Base-by-base conservation (phyloP, 2,888 invertebrate genomes). In the Oscheius sp. region DNA sequence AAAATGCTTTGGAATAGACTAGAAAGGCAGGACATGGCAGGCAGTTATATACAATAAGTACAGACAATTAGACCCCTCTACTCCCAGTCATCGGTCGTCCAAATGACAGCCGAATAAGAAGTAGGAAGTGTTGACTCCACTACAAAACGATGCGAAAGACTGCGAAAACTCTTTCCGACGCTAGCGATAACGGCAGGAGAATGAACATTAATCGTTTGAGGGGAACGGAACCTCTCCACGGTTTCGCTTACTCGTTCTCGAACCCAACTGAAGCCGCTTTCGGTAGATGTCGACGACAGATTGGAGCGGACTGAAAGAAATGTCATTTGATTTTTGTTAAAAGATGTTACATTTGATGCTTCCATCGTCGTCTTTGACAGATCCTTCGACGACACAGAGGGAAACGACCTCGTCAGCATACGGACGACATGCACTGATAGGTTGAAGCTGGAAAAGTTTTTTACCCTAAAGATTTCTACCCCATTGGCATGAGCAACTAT, bases 401-500 rank as follows among this genome's bases (percentile, higher is more conserved):
- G 73, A 67, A 5, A 69, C 59, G 56, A 77, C 47, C 14, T 73
- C 73, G 2, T 67, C 61, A 22, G 70, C 71, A 57, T 69, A 80
- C 0, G 80, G 80, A 36, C 80, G 74, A 41, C 74, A 80, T 1
- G 80, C 80, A 9, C 71, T 68, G 1, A 80, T 62, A 0, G 80
- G 80, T 72, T 80, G 80, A 1, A 79, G 69, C 76, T 76, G 72
- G 47, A 74, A 67, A 33, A 30, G n/a, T 47, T 44, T 24, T 22
- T 20, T 17, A 14, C 28, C 17, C 4, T 12, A 20, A 24, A 9
- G 8, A 50, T 4, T 17, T 20, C 30, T 30, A 83, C 80, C 49
- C 74, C 71, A 2, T 74, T 68, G 4, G 91, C 90, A 86, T 94
- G 94, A 0, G 94, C 93, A 5, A 95, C 92, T 62, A 96, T 92